Evolutionary conservation across 1,140 invertebrate genomes (phyloP).

Genomic region (Caligus rogercresseyi): DNA sequence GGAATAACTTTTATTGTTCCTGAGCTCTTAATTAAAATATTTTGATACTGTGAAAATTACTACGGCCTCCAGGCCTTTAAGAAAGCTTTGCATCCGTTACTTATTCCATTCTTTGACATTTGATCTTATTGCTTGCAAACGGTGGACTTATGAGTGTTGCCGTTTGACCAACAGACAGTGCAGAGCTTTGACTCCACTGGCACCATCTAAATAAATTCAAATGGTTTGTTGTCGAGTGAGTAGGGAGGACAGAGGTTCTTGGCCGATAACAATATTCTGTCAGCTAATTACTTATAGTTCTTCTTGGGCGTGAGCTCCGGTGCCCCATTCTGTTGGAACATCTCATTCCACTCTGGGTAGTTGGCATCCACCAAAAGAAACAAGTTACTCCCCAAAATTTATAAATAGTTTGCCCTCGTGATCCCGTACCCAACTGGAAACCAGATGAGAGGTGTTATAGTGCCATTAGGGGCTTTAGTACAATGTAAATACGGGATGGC

Average conservation of each 20-base stretch:
- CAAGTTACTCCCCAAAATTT: no score
- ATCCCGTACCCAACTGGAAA: no score
- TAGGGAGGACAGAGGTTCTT: background rate
- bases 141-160: background rate
- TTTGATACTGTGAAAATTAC: background rate
- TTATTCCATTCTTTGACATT: background rate
- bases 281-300: background rate
- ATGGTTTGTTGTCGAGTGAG: background rate
- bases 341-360: background rate
- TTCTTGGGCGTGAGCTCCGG: background rate
- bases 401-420: no score
- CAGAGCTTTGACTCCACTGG: background rate
- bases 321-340: background rate
- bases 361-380: no score
- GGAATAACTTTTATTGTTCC: no score
- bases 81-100: background rate
- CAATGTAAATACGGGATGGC: no score
- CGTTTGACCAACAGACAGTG: background rate
- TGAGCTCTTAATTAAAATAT: no score
- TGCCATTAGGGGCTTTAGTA: no score
- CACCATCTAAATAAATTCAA: background rate
- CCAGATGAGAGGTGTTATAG: no score
- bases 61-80: background rate
- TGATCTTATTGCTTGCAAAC: background rate
- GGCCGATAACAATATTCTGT: background rate